Evolutionary conservation across 2,888 invertebrate genomes (phyloP).

Genomic region (Hermodice carunculata): DNA sequence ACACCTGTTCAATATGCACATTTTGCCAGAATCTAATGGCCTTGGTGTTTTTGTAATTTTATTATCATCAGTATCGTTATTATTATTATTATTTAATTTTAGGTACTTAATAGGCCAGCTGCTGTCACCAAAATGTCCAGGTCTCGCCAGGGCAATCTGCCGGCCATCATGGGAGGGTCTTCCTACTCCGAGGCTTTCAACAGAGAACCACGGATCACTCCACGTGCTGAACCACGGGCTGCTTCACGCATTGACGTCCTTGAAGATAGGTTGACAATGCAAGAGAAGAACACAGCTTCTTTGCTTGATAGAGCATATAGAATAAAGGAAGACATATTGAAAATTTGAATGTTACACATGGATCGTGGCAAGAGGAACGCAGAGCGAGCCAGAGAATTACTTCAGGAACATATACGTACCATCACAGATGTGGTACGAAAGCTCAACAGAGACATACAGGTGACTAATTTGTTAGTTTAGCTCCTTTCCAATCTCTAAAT

Average conservation of each 20-base stretch:
- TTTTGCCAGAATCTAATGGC: too few species aligned
- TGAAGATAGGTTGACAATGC: slow-evolving; percentile 59
- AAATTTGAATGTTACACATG: slow-evolving; percentile 65
- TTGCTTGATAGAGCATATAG: slow-evolving; percentile 64
- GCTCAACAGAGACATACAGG: slow-evolving; percentile 64
- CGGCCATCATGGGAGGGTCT: too few species aligned
- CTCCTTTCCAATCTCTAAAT: neutral
- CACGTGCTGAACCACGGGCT: too few species aligned
- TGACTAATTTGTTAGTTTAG: slow-evolving; percentile 22
- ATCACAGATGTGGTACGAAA: slow-evolving; percentile 67
- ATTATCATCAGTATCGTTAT: too few species aligned
- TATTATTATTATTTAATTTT: too few species aligned
- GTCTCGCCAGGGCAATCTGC: too few species aligned
- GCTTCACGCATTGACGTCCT: slow-evolving; percentile 29
- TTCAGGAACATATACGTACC: slow-evolving; percentile 68
- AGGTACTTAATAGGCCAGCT: too few species aligned
- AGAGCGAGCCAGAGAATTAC: slow-evolving; percentile 60
- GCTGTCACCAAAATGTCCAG: too few species aligned
- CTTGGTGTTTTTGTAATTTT: too few species aligned
- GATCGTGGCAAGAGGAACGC: slow-evolving; percentile 68
- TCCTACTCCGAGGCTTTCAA: too few species aligned
- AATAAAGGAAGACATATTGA: slow-evolving; percentile 67
- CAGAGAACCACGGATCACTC: too few species aligned
- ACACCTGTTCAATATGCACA: too few species aligned
- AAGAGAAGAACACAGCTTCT: slow-evolving; percentile 59